Base-by-base conservation (phyloP, 2,888 invertebrate genomes). In the Scaptomyza reducta region DNA sequence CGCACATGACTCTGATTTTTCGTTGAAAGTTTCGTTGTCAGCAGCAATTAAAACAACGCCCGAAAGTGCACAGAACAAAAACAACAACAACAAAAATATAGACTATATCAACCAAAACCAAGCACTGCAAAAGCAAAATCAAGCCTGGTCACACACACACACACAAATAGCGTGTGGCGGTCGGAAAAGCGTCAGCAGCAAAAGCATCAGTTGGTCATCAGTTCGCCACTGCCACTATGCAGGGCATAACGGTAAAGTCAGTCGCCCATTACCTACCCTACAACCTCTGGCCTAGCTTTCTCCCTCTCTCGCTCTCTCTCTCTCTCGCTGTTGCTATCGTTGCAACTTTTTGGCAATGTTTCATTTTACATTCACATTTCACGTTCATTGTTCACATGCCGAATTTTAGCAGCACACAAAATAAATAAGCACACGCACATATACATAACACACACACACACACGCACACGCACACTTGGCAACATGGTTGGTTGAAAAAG, bases 1-100 rank as follows among this genome's bases (percentile, higher is more conserved):
- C 31, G 14, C 44, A 60, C 69, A 70, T 50, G 64, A 46, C 62
- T 58, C 66, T 81, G 87, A 87, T 81, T 87, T 77, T 62, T 22
- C 16, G 87, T 68, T 81, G 61, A 70, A 80, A 81, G 68, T 81
- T 80, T 74, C 82, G 80, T 78, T 81, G 87, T 81, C 87, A 84
- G 80, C 87, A 80, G 87, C 85, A 80, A 80, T 80, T 87, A 80
- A 80, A 80, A 73, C 54, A 57, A 58, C 59, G 59, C 51, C 63
- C 70, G 65, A 84, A 80, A 80, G 66, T 73, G 41, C 67, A 73
- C 80, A 65, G 62, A 42, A 10, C 46, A 65, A 60, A 68, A 56
- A 14, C 40, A 59, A 61, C n/a, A n/a, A n/a, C n/a, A 45, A 22
- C 61, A 58, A n/a, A 46, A 57, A 61, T 13, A 31, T 9, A 25